These are phyloP conservation scores for Erebia palarica DNA, from an alignment of 2,888 invertebrate species.

Conservation along the genomic window DNA sequence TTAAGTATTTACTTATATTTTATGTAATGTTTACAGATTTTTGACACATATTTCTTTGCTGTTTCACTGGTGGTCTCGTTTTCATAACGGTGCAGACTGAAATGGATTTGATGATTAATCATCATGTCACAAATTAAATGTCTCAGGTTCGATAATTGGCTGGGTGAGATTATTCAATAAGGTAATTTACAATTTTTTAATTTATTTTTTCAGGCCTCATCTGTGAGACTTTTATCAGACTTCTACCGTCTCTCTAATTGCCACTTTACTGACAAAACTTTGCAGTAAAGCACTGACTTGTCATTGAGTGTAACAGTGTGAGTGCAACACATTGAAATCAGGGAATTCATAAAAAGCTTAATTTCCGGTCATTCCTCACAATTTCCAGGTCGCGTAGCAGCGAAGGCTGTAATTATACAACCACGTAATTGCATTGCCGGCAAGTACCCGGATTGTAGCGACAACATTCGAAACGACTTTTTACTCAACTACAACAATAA, in stretches of 20 bases:
- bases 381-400: slow-evolving; percentile 28
- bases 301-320: too few relatives aligned
- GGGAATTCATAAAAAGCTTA: slow-evolving; percentile 35
- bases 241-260: too few relatives aligned
- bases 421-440: slow-evolving; percentile 35
- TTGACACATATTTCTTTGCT: too few relatives aligned
- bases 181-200: neutral
- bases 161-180: neutral
- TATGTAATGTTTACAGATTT: too few relatives aligned
- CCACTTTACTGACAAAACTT: too few relatives aligned
- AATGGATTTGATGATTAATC: too few relatives aligned
- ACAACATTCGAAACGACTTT: slow-evolving; percentile 25
- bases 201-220: too few relatives aligned
- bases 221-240: too few relatives aligned
- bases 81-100: too few relatives aligned
- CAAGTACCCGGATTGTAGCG: slow-evolving; percentile 23
- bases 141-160: neutral
- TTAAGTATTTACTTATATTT: too few relatives aligned
- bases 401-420: slow-evolving; percentile 38
- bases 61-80: too few relatives aligned
- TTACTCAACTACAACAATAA: neutral
- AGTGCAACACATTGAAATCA: slow-evolving; percentile 26
- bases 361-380: slow-evolving; percentile 36
- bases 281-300: neutral
- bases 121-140: neutral